Base-by-base conservation (phyloP, 2,113 vertebrate species). In the Junco hyemalis region DNA sequence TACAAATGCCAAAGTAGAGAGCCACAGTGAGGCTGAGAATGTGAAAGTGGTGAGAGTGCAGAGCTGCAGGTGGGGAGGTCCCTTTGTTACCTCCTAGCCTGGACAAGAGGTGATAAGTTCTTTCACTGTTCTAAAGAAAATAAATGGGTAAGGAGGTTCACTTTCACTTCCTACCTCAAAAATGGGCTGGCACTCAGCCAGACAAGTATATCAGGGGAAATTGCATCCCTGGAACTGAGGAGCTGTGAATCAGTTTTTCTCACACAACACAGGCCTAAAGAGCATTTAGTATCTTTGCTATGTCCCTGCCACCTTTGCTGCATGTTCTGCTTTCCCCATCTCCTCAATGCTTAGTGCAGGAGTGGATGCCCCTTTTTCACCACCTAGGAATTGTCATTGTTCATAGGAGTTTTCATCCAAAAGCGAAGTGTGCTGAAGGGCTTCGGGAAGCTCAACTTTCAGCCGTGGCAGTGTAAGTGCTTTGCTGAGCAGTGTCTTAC, bases 11-110 rank as follows among this genome's bases (percentile, higher is more conserved):
- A 0, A 81, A 47, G 36, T 5, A 4, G 65, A 70, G 50, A 78
- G 22, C 14, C 0, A 1, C 23, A 47, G 21, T 8, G 29, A 61
- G 18, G 6, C 50, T 70, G 18, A 0, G 0, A 24, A 5, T 5
- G 2, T 40, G 9, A 64, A 59, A n/a, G n/a, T n/a, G 12, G 3
- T 56, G 54, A 22, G 29, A 31, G 29, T 48, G 28, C 44, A 40
- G 73, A 72, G 44, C 28, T 33, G 14, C 36, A 79, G 45, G 20
- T 38, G 14, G 6, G 11, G 13, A 56, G 35, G n/a, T 28, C 31
- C 22, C n/a, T 24, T 22, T 66, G 36, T 60, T 91, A 45, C n/a
- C n/a, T 38, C 29, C 47, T 77, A 50, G 56, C 29, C 35, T 70
- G 54, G 29, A 15, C 54, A 74, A 50, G 35, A 68, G 31, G 11